Evolutionary conservation across 2,113 vertebrate species (phyloP).

Genomic region (Pristiophorus japonicus): DNA sequence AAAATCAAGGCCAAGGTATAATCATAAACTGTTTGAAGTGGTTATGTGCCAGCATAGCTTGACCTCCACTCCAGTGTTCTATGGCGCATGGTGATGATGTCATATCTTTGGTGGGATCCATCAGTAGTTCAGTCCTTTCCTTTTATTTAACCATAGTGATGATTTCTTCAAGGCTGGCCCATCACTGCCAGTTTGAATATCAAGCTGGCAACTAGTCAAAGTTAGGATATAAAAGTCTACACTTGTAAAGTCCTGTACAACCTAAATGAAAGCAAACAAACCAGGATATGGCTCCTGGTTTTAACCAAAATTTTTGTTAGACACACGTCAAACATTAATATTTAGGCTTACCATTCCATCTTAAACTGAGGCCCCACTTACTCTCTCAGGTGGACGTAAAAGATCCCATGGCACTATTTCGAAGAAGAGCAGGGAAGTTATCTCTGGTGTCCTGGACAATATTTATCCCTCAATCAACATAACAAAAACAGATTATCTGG

Average conservation of each 20-base stretch:
- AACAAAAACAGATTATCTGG: no score
- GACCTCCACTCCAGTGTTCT: background rate
- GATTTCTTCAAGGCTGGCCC: background rate
- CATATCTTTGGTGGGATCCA: background rate
- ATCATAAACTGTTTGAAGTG: no score
- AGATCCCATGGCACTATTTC: no score
- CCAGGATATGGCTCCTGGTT: background rate
- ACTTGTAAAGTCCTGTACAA: background rate
- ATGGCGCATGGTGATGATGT: background rate
- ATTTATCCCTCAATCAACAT: no score
- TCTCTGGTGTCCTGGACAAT: no score
- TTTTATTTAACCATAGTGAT: background rate
- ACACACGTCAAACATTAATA: background rate
- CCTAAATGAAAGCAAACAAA: background rate
- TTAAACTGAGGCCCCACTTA: no score
- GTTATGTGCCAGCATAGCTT: no score
- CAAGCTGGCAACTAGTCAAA: background rate
- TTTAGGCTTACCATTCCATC: background rate
- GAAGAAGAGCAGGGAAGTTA: no score
- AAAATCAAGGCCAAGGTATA: no score
- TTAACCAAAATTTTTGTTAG: background rate
- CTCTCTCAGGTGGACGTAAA: no score
- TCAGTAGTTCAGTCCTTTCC: background rate
- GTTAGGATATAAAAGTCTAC: background rate
- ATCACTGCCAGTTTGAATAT: background rate